A percentile compares a stretch with the other conserved stretches of the same genome.
Conservation (phyloP, 1,140 invertebrate genomes). For the Trissolcus basalis region DNA sequence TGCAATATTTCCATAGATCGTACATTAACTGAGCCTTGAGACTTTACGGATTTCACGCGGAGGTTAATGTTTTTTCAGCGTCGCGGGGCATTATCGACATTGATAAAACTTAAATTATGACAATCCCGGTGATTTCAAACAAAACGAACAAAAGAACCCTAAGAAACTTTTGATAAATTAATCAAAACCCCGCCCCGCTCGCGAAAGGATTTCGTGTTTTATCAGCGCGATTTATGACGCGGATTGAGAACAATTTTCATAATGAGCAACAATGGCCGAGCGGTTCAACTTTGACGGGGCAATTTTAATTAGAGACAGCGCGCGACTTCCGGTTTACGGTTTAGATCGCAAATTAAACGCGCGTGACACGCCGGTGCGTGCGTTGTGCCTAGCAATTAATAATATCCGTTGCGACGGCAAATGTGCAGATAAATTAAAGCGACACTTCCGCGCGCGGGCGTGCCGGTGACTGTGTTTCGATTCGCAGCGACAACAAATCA, state of each 20-base stretch:
- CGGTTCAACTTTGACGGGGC: slow-evolving; percentile 44
- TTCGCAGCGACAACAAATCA: slow-evolving; percentile 50
- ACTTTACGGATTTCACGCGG: slow-evolving; percentile 60
- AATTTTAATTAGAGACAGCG: slow-evolving; percentile 56
- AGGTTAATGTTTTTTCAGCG: slow-evolving; percentile 63
- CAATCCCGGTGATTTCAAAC: too few relatives aligned
- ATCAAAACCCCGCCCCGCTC: too few relatives aligned
- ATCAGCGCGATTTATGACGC: slow-evolving; percentile 31
- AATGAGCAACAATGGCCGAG: slow-evolving; percentile 39
- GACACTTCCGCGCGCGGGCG: slow-evolving; percentile 42
- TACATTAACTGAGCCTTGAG: slow-evolving; percentile 55
- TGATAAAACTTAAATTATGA: too few relatives aligned
- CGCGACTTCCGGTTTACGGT: slow-evolving; percentile 54
- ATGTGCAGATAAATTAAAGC: slow-evolving; percentile 59
- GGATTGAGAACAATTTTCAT: slow-evolving; percentile 40
- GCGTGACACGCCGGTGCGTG: slow-evolving; percentile 42
- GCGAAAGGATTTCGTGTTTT: slow-evolving; percentile 10
- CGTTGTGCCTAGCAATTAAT: slow-evolving; percentile 56
- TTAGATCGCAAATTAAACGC: slow-evolving; percentile 62
- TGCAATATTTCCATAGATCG: slow-evolving; percentile 64
- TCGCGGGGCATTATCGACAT: too few relatives aligned
- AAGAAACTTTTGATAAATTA: too few relatives aligned
- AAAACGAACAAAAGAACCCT: too few relatives aligned
- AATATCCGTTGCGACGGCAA: slow-evolving; percentile 55
- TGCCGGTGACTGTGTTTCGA: slow-evolving; percentile 48